Conservation (phyloP, 2,113 vertebrate species). For the Aspiorhynchus laticeps region DNA sequence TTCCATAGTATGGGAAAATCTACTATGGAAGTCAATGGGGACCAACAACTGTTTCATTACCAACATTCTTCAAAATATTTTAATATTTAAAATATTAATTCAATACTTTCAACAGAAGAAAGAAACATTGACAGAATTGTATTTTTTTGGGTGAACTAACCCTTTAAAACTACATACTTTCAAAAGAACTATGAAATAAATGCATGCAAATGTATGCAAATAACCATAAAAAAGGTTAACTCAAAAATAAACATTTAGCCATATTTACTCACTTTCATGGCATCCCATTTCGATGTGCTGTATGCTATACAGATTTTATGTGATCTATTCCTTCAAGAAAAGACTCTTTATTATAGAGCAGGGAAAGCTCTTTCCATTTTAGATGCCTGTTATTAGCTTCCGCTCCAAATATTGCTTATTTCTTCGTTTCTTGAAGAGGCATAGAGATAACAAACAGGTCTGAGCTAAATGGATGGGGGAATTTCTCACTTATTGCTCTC, state of each 20-base stretch:
- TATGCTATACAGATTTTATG: background rate
- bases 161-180: background rate
- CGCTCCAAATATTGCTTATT: background rate
- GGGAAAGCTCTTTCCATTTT: constrained; percentile 14
- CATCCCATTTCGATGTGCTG: background rate
- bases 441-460: constrained; percentile 23
- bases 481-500: constrained; percentile 37
- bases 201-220: background rate
- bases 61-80: too few species aligned
- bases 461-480: constrained; percentile 16
- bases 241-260: background rate
- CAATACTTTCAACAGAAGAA: background rate
- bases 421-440: background rate
- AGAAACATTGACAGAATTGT: background rate
- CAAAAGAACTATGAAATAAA: background rate
- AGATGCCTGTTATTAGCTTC: constrained; percentile 10
- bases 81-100: too few species aligned
- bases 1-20: background rate
- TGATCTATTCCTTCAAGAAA: background rate
- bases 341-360: background rate
- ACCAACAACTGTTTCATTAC: background rate
- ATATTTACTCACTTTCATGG: background rate
- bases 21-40: background rate
- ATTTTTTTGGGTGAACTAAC: background rate
- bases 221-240: background rate